phyloP scores from a whole-genome alignment of 2,797 vertebrate genomes.

The Anguilla marmorata region DNA sequence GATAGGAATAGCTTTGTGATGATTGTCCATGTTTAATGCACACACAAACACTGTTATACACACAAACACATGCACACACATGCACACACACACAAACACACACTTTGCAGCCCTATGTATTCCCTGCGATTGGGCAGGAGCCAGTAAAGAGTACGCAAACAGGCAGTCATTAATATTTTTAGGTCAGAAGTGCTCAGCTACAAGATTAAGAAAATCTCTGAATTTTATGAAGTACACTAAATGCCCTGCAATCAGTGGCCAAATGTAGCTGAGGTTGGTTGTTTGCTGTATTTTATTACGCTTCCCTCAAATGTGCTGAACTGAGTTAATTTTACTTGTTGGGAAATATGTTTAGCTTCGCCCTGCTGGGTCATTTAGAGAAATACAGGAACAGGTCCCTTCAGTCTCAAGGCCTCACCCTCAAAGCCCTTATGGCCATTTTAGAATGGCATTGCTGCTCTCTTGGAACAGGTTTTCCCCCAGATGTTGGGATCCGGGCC shows the following conservation, averaged over 20 bases:
- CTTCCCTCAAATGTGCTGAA: neutral
- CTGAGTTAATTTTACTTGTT: neutral
- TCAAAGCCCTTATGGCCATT: neutral
- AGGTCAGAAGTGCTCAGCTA: neutral
- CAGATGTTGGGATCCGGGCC: too few species aligned
- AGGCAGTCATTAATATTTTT: neutral
- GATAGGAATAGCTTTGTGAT: neutral
- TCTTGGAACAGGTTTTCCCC: too few species aligned
- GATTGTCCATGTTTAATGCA: neutral
- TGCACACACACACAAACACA: neutral
- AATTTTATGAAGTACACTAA: neutral
- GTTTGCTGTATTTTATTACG: neutral
- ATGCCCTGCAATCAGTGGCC: neutral
- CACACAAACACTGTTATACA: neutral
- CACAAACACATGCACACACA: conserved; percentile 2
- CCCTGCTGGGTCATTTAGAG: neutral
- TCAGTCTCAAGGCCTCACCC: neutral
- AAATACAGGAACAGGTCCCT: neutral
- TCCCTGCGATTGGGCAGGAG: neutral
- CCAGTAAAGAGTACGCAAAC: neutral
- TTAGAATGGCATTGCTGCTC: too few species aligned
- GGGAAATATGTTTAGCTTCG: neutral
- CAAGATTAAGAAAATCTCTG: neutral
- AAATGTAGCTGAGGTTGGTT: neutral
- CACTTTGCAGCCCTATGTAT: neutral